Evolutionary conservation across 2,888 invertebrate genomes (phyloP), one percentile per base, ranked within the genome.

Genomic region (Caenorhabditis virilis): DNA sequence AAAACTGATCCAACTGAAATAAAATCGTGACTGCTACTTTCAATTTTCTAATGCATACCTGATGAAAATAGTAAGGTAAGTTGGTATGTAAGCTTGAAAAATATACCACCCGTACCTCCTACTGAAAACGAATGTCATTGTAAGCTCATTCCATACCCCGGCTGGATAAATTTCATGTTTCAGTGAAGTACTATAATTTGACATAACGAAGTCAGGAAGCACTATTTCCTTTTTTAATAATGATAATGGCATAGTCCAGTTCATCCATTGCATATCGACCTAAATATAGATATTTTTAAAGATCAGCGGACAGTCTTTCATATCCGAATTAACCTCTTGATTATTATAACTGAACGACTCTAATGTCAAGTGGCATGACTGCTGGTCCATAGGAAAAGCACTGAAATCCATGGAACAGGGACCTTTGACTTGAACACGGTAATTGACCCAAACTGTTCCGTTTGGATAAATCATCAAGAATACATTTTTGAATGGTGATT

Each of bases 21-120:
- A 9, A 38, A n/a, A n/a, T n/a, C n/a, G n/a, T n/a, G n/a, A 13
- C 20, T 22, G 5, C 16, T 46, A 16, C 16, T 46, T 16, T 16
- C 15, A 46, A 46, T 20, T 30, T 46, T 35, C 15, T 13, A 30
- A n/a, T 25, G 20, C 20, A 15, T 36, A 82, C 63, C 78, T 77
- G 51, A 83, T 83, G 58, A 83, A 83, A 43, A 83, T 82, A 7
- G 82, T 82, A 9, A 82, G 70, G 68, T 81, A 82, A n/a, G 82
- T 81, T 16, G 82, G 82, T 41, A 82, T 70, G 50, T 81, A 83
- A n/a, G 82, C 82, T 62, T 82, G 82, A 41, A 83, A 72, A 53
- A 80, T 78, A 71, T 83, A 83, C 78, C 80, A 83, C 26, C 82
- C 83, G 62, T 78, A 83, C 16, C 79, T 71, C 16, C 83, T 64